Base-by-base conservation (phyloP, 2,888 invertebrate species). In the Lasiommata megera region DNA sequence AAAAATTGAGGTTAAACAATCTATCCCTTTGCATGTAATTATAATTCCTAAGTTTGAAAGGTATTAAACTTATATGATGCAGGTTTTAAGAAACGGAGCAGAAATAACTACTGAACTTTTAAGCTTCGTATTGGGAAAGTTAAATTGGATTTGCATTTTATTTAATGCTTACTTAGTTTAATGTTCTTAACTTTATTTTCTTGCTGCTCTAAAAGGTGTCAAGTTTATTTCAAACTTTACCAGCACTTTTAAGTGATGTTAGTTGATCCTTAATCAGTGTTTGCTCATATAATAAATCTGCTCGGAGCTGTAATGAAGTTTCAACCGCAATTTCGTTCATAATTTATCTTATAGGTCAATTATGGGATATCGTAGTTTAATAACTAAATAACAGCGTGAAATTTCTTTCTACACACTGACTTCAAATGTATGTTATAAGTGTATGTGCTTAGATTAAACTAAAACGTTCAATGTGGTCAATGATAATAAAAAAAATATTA, bases 161-260 rank as follows among this genome's bases (percentile, higher is more conserved):
- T 36, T n/a, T 12, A 12, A 12, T 23, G 23, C 23, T 23, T 23
- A 23, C 36, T 36, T 36, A 36, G 11, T 34, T 11, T 2, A 36
- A 1, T 36, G 11, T 16, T 16, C 38, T 41, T 1, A 18, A 23
- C n/a, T n/a, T 41, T 23, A 23, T 41, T 18, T 18, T 41, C 12
- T 23, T 12, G 11, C 9, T 3, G 1, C 11, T 34, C 3, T 34
- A 11, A 28, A 12, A 43, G 43, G 43, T 12, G 23, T 17, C 18
- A 23, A 41, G 23, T 44, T 41, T n/a, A 41, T 23, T 41, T n/a
- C 2, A 29, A 44, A 29, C 28, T 29, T 41, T 14, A 28, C 44
- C 28, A 28, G 28, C 51, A 38, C 38, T 40, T n/a, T 3, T 51
- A 51, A 34, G 29, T 40, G 38, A 38, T 40, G 51, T 40, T 40